Evolutionary conservation across 1,140 invertebrate species (phyloP).

Genomic region (Drosophila leontia): DNA sequence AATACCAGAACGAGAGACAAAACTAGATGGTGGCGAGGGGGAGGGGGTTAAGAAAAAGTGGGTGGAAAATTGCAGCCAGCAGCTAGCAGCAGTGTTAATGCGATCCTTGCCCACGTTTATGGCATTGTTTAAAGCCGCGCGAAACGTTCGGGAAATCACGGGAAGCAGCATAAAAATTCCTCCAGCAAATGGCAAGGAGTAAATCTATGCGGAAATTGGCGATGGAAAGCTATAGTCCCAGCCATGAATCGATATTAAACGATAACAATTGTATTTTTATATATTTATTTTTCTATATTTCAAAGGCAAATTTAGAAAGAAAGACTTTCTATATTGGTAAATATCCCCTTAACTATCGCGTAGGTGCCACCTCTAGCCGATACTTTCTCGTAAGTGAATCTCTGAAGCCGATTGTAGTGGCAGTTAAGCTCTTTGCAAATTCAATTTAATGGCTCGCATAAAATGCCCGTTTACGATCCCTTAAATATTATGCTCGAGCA

Average conservation of each 20-base stretch:
- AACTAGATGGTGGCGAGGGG: conserved; percentile 21
- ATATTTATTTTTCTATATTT: not conserved
- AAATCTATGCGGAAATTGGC: conserved; percentile 24
- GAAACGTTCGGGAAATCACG: conserved; percentile 19
- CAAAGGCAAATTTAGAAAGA: no score
- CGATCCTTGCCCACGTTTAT: conserved; percentile 76
- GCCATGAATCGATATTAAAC: not conserved
- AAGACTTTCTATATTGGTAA: no score
- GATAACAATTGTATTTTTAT: not conserved
- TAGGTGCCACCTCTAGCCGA: not conserved
- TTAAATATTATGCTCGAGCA: conserved; percentile 71
- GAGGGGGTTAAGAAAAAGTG: conserved; percentile 5
- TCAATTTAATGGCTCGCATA: conserved; percentile 76
- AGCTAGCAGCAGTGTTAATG: conserved; percentile 63
- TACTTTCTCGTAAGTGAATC: not conserved
- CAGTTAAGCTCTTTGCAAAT: conserved; percentile 76
- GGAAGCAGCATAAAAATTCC: conserved; percentile 34
- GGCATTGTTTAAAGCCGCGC: conserved; percentile 65
- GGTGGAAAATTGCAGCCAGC: conserved; percentile 11
- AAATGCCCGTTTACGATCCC: conserved; percentile 76
- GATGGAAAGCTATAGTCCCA: not conserved
- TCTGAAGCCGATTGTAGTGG: conserved; percentile 40
- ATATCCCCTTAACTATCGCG: not conserved
- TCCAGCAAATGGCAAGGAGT: conserved; percentile 15
- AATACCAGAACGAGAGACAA: conserved; percentile 39